These are phyloP conservation scores for Psittacara wagleri DNA, from an alignment of 2,113 vertebrate genomes.

Conservation along the genomic window DNA sequence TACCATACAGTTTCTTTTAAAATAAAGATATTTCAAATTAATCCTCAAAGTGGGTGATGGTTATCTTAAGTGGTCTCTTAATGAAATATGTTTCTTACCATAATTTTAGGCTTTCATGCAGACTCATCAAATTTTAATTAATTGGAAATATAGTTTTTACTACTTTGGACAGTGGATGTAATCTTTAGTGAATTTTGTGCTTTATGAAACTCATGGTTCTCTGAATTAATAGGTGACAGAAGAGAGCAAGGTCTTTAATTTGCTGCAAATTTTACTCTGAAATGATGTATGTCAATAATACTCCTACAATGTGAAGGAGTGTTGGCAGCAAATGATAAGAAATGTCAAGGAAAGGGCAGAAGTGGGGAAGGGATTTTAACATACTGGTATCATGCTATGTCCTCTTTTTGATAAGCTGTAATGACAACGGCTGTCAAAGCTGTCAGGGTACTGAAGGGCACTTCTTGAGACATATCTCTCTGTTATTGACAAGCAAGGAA, in stretches of 20 bases:
- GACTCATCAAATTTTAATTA: not conserved
- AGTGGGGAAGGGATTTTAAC: conserved; percentile 25
- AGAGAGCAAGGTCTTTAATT: conserved; percentile 28
- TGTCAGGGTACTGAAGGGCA: conserved; percentile 38
- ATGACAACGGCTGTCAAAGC: conserved; percentile 55
- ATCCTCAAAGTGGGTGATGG: not conserved
- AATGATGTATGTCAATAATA: not conserved
- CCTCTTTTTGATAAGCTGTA: conserved; percentile 56
- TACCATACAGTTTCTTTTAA: not conserved
- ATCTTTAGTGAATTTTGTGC: not conserved
- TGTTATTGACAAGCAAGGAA: conserved; percentile 14
- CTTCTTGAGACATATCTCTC: not conserved
- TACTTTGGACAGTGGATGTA: not conserved
- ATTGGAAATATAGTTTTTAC: not conserved
- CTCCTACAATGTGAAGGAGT: not conserved
- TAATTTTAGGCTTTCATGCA: not conserved
- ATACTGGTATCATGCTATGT: conserved; percentile 10
- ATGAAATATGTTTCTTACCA: not conserved
- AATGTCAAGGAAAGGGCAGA: conserved; percentile 22
- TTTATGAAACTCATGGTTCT: not conserved
- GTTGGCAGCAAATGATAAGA: conserved; percentile 25
- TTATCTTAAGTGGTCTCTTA: not conserved
- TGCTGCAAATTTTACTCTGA: not conserved
- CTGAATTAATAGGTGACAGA: not conserved
- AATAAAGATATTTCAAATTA: not conserved